Conservation (phyloP, 2,797 vertebrate genomes). For the Octomys mimax region DNA sequence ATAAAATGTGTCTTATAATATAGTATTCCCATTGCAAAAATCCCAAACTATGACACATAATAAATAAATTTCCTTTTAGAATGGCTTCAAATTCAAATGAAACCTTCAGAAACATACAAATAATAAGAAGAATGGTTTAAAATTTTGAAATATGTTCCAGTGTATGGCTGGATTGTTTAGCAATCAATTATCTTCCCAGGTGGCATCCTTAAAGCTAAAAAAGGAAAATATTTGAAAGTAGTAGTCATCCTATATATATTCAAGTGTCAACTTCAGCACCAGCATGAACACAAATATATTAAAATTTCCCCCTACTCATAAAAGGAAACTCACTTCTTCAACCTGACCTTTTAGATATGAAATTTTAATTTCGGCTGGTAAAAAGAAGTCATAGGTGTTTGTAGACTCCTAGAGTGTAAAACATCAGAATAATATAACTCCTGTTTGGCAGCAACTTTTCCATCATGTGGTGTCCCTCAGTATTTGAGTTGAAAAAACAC, state of each 20-base stretch:
- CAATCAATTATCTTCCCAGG: constrained; percentile 25
- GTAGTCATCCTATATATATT: background rate
- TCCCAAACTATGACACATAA: too few species aligned
- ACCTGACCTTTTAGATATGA: background rate
- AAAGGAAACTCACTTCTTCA: constrained; percentile 34
- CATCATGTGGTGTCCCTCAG: background rate
- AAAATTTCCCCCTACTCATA: background rate
- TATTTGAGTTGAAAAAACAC: background rate
- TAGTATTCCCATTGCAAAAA: too few species aligned
- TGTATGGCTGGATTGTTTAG: background rate
- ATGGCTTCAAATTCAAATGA: background rate
- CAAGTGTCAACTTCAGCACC: background rate
- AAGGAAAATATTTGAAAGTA: background rate
- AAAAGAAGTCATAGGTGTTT: background rate
- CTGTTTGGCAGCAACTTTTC: background rate
- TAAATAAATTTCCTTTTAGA: background rate
- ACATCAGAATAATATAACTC: background rate
- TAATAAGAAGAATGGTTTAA: background rate
- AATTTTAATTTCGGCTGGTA: constrained; percentile 37
- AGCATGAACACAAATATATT: background rate
- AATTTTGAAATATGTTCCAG: background rate
- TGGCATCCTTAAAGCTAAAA: background rate
- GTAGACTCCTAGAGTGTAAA: background rate
- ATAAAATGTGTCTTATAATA: too few species aligned
- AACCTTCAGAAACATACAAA: background rate